Evolutionary conservation across 2,113 vertebrate genomes (phyloP).

Genomic region (Gobio gobio): DNA sequence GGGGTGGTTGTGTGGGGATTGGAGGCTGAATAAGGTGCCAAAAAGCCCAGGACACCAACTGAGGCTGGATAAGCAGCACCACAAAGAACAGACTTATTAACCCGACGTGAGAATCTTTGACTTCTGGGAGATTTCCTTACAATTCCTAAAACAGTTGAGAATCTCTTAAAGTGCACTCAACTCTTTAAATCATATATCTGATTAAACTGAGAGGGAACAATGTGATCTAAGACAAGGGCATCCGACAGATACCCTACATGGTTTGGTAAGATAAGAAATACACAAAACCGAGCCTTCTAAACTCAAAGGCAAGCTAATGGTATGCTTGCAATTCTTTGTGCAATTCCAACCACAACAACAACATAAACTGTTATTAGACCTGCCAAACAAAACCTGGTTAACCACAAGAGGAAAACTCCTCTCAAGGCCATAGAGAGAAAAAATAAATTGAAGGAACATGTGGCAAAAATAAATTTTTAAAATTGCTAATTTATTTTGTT

Average conservation of each 20-base stretch:
- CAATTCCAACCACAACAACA: background rate
- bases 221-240: background rate
- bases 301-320: background rate
- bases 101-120: constrained; percentile 17
- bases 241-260: background rate
- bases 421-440: background rate
- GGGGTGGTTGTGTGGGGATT: background rate
- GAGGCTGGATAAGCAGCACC: constrained; percentile 67
- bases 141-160: constrained; percentile 3
- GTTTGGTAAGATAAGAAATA: background rate
- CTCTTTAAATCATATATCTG: background rate
- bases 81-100: constrained; percentile 41
- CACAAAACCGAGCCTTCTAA: background rate
- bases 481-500: too few relatives aligned
- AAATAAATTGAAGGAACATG: too few relatives aligned
- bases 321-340: too few relatives aligned
- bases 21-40: constrained; percentile 68
- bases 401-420: background rate
- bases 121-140: constrained; percentile 23
- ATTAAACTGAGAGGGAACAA: background rate
- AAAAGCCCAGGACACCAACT: constrained; percentile 68
- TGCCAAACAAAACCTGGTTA: background rate
- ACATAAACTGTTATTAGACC: background rate
- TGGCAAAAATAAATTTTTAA: too few relatives aligned
- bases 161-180: background rate